A percentile compares a stretch with the other conserved stretches of the same genome.
phyloP scores from a whole-genome alignment of 2,888 invertebrate species.

The Chaetogeoica ovagalla region DNA sequence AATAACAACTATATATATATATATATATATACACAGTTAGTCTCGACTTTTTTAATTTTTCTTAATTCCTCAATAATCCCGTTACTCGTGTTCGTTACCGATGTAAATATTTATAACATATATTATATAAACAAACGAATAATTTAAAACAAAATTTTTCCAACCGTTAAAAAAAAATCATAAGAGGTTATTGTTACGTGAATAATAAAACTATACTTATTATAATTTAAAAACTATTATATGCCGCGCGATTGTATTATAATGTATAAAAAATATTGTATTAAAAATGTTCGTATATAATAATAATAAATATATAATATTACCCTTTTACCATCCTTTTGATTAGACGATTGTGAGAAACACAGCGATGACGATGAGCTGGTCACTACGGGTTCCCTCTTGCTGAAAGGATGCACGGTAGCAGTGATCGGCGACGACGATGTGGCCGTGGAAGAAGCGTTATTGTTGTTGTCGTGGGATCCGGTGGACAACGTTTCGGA shows the following conservation, averaged over 20 bases:
- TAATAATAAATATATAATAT: neutral
- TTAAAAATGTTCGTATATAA: no score
- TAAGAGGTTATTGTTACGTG: neutral
- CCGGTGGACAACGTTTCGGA: slow-evolving; percentile 50
- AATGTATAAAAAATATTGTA: no score
- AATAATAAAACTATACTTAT: neutral
- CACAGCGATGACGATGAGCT: slow-evolving; percentile 38
- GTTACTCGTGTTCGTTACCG: no score
- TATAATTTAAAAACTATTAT: neutral
- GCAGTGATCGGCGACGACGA: slow-evolving; percentile 45
- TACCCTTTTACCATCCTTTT: slow-evolving; percentile 52
- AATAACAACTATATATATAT: no score
- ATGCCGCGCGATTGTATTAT: no score
- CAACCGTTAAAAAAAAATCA: neutral
- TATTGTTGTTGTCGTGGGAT: slow-evolving; percentile 54
- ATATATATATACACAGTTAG: no score
- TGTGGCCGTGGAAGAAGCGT: slow-evolving; percentile 36
- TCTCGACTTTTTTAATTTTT: no score
- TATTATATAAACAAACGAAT: no score
- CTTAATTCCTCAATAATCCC: no score
- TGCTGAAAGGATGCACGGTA: slow-evolving; percentile 50
- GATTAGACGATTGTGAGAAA: slow-evolving; percentile 43
- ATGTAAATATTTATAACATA: no score
- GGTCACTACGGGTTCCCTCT: slow-evolving; percentile 43
- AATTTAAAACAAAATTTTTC: neutral